Evolutionary conservation across 2,797 vertebrate genomes (phyloP).

Genomic region (Miichthys miiuy): DNA sequence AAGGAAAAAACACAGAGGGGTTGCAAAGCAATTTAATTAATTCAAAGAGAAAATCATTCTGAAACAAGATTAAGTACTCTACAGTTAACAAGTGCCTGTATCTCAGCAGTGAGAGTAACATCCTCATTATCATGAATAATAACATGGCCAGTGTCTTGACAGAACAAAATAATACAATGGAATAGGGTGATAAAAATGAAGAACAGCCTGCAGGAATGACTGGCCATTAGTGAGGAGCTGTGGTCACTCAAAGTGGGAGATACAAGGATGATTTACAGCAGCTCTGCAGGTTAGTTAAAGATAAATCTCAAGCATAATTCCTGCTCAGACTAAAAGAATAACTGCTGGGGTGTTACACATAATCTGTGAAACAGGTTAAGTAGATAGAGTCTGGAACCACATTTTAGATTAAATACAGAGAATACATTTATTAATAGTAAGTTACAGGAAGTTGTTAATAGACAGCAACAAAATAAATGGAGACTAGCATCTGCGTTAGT

Average conservation of each 20-base stretch:
- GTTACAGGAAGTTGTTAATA: constrained; percentile 19
- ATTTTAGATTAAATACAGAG: constrained; percentile 14
- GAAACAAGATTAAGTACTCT: constrained; percentile 28
- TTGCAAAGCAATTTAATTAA: constrained; percentile 18
- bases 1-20: background rate
- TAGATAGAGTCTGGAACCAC: constrained; percentile 9
- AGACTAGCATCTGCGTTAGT: constrained; percentile 26
- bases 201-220: constrained; percentile 69
- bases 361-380: constrained; percentile 20
- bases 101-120: constrained; percentile 63
- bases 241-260: constrained; percentile 46
- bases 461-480: constrained; percentile 19
- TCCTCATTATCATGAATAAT: constrained; percentile 79
- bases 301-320: constrained; percentile 8
- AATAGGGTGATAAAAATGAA: constrained; percentile 69
- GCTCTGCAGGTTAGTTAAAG: constrained; percentile 49
- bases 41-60: constrained; percentile 27
- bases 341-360: constrained; percentile 25
- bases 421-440: too few relatives aligned
- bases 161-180: constrained; percentile 78
- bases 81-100: constrained; percentile 36
- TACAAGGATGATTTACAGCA: constrained; percentile 54
- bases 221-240: constrained; percentile 59
- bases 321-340: constrained; percentile 4
- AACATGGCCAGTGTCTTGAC: constrained; percentile 74